Conservation (phyloP, 2,888 invertebrate species). For the Drosophila sordidula region DNA sequence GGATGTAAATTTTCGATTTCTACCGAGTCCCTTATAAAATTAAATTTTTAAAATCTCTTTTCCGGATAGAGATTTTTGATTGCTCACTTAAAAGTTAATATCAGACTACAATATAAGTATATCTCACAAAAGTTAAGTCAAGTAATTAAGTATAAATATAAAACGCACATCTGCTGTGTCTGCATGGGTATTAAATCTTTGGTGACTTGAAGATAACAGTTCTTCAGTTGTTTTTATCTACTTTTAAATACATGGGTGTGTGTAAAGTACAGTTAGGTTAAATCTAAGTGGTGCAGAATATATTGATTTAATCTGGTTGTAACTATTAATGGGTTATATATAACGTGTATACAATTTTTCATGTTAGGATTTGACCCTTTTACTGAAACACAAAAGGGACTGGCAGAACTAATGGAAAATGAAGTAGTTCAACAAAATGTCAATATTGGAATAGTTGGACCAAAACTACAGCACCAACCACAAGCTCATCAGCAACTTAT, state of each 20-base stretch:
- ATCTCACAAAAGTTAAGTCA: no score
- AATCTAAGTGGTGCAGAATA: no score
- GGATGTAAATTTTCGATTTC: no score
- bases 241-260: neutral
- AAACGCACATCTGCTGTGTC: no score
- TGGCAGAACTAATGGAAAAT: constrained; percentile 97
- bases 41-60: no score
- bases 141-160: no score
- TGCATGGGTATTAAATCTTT: no score
- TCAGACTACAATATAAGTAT: no score
- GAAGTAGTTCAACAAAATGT: constrained; percentile 87
- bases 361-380: constrained; percentile 96
- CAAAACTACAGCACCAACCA: constrained; percentile 53
- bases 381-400: constrained; percentile 97
- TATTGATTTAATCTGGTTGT: neutral
- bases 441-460: constrained; percentile 40
- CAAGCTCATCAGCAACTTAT: constrained; percentile 81
- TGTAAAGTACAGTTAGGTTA: neutral
- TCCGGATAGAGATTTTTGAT: no score
- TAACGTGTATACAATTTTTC: neutral
- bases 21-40: no score
- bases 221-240: neutral
- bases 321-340: neutral
- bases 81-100: no score
- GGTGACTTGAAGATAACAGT: no score